Base-by-base conservation (phyloP, 2,888 invertebrate species). In the Cheilosia vernalis region DNA sequence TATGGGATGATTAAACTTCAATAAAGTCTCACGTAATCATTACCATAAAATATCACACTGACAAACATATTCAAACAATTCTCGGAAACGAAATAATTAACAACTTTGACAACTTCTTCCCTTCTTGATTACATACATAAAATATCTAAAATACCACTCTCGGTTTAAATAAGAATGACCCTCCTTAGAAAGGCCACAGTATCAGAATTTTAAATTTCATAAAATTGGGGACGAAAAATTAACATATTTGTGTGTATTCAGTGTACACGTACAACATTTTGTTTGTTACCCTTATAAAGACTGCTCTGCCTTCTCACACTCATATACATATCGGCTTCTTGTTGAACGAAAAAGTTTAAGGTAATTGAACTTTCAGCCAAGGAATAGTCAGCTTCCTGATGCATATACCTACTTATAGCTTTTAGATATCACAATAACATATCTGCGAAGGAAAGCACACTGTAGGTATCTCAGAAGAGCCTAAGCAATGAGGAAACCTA, bases 331-430 rank as follows among this genome's bases (percentile, higher is more conserved):
- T 58, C 24, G 37, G 40, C 2, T 40, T 44, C 13, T 24, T 21
- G 24, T 44, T 44, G n/a, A n/a, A n/a, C n/a, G 4, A 19, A 19
- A 60, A 60, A 24, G 21, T 42, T n/a, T 10, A 56, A 56, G 13
- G 19, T 37, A 60, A 60, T 21, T 60, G 42, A 60, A 60, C 60
- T 42, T 13, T 42, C 15, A 60, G 21, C 56, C 19, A 58, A 33
- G 17, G 19, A 33, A 55, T 33, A 19, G 56, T 30, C 33, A 13
- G 56, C n/a, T 24, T 24, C 37, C 21, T 6, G 17, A n/a, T 37
- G 37, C 4, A 37, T 2, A 10, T 10, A 33, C 33, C 10, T 33
- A 33, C 33, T 33, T 33, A 37, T 37, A 21, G 13, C 6, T 56
- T 37, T 58, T 40, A 2, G 21, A 21, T 21, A 37, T 60, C 24